phyloP scores from a whole-genome alignment of 2,888 invertebrate species.

The Eupithecia subfuscata region DNA sequence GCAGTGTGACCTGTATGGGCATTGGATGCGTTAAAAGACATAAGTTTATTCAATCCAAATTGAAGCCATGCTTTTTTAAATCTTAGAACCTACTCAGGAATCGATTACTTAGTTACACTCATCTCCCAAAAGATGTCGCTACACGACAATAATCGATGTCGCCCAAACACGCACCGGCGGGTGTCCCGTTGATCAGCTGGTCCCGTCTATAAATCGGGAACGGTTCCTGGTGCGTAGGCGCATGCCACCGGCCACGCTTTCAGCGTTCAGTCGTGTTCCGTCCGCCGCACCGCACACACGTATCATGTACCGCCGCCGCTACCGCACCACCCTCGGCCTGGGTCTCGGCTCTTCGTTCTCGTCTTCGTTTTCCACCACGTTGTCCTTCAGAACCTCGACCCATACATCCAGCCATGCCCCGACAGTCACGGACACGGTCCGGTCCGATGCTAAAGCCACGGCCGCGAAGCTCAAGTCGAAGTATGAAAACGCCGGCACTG shows the following conservation, averaged over 20 bases:
- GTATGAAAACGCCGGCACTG: constrained; percentile 79
- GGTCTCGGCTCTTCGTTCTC: constrained; percentile 77
- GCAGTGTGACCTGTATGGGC: background rate
- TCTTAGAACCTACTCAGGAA: background rate
- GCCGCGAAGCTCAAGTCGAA: constrained; percentile 80
- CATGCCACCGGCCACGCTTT: constrained; percentile 40
- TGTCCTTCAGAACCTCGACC: constrained; percentile 71
- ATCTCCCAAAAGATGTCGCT: constrained; percentile 40
- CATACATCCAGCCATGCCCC: constrained; percentile 42
- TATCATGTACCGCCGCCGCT: constrained; percentile 77
- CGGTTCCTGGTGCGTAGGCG: constrained; percentile 74
- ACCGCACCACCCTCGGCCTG: constrained; percentile 77
- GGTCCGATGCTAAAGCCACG: constrained; percentile 77
- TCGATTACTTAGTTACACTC: background rate
- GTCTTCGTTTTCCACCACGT: constrained; percentile 69
- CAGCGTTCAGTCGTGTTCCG: constrained; percentile 60
- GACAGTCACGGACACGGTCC: constrained; percentile 61
- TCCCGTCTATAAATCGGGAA: constrained; percentile 74
- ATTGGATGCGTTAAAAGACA: too few species aligned
- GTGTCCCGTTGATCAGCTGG: constrained; percentile 55
- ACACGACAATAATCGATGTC: background rate
- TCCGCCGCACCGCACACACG: constrained; percentile 60
- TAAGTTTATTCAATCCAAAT: background rate
- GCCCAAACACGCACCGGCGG: background rate
- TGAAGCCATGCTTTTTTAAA: background rate